phyloP scores from a whole-genome alignment of 2,888 invertebrate genomes.

The Drosophila siamana region DNA sequence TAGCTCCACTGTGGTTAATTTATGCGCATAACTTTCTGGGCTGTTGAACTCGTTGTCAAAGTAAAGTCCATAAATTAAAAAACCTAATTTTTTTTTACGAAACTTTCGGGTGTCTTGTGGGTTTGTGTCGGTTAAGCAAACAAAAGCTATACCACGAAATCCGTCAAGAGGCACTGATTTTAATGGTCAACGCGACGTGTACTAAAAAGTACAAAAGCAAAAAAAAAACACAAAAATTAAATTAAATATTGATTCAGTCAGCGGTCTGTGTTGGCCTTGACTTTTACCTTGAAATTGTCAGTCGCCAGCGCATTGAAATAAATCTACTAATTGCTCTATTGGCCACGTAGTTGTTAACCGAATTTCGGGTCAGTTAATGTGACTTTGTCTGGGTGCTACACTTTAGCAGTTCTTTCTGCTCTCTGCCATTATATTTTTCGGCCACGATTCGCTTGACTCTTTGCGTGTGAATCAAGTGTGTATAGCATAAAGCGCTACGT shows the following conservation, averaged over 20 bases:
- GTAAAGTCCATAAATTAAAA: slow-evolving; percentile 20
- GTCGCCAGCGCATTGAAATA: slow-evolving; percentile 18
- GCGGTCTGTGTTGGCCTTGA: slow-evolving; percentile 62
- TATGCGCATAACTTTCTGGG: slow-evolving; percentile 71
- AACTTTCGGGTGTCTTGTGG: slow-evolving; percentile 41
- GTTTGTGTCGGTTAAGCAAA: background rate
- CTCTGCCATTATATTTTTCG: background rate
- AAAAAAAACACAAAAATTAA: slow-evolving; percentile 4
- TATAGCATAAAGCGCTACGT: slow-evolving; percentile 59
- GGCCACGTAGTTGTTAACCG: slow-evolving; percentile 28
- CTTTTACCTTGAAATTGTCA: slow-evolving; percentile 69
- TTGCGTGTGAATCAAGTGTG: slow-evolving; percentile 46
- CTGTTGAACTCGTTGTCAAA: slow-evolving; percentile 61
- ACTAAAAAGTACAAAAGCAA: slow-evolving; percentile 17
- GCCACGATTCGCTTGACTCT: background rate
- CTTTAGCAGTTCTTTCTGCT: background rate
- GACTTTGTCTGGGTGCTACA: slow-evolving; percentile 19
- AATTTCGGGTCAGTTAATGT: slow-evolving; percentile 37
- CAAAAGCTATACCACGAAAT: slow-evolving; percentile 6
- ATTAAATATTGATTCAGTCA: slow-evolving; percentile 25
- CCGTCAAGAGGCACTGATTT: slow-evolving; percentile 14
- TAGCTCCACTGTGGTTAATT: slow-evolving; percentile 23
- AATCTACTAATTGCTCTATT: slow-evolving; percentile 58
- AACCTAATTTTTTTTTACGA: slow-evolving; percentile 39
- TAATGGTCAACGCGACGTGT: slow-evolving; percentile 3